These are phyloP conservation scores for Trypoxylus dichotomus DNA, from an alignment of 1,140 invertebrate species.

Conservation along the genomic window DNA sequence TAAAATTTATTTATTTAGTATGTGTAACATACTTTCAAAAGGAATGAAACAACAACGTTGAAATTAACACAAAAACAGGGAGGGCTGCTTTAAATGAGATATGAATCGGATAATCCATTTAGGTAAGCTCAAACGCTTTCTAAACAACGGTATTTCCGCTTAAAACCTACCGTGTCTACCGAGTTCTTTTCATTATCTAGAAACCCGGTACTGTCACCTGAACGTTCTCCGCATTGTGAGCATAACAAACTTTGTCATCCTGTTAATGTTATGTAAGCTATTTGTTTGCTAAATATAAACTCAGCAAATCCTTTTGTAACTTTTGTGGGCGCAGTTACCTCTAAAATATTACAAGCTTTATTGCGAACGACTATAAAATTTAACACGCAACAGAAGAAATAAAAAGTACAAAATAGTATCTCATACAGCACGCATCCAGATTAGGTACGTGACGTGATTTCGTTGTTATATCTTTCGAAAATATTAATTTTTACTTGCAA, in stretches of 20 bases:
- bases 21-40: background rate
- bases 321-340: conserved; percentile 4
- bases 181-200: conserved; percentile 15
- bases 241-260: conserved; percentile 21
- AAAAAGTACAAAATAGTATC: conserved; percentile 13
- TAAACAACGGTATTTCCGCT: conserved; percentile 21
- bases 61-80: conserved; percentile 14
- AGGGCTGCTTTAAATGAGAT: background rate
- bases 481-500: background rate
- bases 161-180: conserved; percentile 14
- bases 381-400: background rate
- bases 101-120: conserved; percentile 22
- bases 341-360: conserved; percentile 2
- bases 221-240: conserved; percentile 17
- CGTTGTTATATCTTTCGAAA: background rate
- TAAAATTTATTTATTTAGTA: background rate
- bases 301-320: conserved; percentile 1
- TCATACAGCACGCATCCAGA: background rate
- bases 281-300: conserved; percentile 19
- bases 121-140: conserved; percentile 20
- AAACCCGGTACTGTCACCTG: conserved; percentile 15
- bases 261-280: conserved; percentile 21
- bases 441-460: background rate
- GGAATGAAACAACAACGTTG: conserved; percentile 2
- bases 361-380: conserved; percentile 15